Base-by-base conservation (phyloP, 2,797 vertebrate genomes). In the Pterois miles region DNA sequence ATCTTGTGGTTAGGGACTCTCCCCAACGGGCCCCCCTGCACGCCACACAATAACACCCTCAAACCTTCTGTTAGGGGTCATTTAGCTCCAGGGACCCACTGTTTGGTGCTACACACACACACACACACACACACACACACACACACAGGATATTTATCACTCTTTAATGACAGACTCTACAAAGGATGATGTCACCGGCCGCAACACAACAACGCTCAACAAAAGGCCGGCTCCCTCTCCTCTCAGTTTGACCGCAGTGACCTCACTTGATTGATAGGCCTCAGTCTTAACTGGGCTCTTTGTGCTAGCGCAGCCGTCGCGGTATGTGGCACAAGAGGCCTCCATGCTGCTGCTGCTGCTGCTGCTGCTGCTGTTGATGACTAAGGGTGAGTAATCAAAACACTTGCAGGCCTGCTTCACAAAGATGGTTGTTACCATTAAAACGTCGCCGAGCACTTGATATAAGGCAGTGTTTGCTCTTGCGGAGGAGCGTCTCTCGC, bases 341-440 rank as follows among this genome's bases (percentile, higher is more conserved):
- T 76, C 12, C 3, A 27, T 3, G 69, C 76, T 72, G 79, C 77
- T 68, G 74, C 68, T 58, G 82, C 83, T 81, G 83, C 65, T 71
- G 79, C 79, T 64, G 80, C 72, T 63, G 62, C 65, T n/a, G 83
- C 29, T 85, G 72, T 50, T 65, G 71, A 62, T 89, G 93, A 94
- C 86, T 92, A 86, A 94, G 56, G 43, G 74, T 93, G 92, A 92
- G 71, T 86, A 91, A 94, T 91, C 77, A 91, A 80, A 93, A 93
- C 89, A 90, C 79, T 85, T 72, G 78, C 74, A 78, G 76, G 86
- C 76, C 64, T 5, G 73, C 33, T 81, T 75, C 82, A 86, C 83
- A 85, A 76, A 80, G 79, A 72, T n/a, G 58, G 72, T 46, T 81
- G 85, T 71, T 78, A n/a, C 72, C 76, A 76, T 89, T 81, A 81